Evolutionary conservation across 2,888 invertebrate species (phyloP).

Genomic region (Lochmaea capreae): DNA sequence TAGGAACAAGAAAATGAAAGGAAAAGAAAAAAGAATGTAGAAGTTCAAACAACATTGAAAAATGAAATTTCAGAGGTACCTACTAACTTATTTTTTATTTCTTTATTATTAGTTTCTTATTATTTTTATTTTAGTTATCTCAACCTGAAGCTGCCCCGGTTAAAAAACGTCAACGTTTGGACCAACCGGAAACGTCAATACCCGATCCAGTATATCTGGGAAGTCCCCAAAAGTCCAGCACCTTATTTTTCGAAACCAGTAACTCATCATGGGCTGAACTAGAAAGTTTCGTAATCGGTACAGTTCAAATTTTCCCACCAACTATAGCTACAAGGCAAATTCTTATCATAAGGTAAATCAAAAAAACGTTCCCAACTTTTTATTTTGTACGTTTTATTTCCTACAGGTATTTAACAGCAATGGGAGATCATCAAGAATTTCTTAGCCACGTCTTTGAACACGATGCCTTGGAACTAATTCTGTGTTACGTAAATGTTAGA

Average conservation of each 20-base stretch:
- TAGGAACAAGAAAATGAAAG: slow-evolving; percentile 39
- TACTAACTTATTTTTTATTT: neutral
- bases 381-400: neutral
- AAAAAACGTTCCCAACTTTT: neutral
- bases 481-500: slow-evolving; percentile 89
- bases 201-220: slow-evolving; percentile 41
- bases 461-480: slow-evolving; percentile 88
- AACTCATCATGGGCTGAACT: slow-evolving; percentile 94
- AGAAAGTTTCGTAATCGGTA: slow-evolving; percentile 89
- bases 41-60: slow-evolving; percentile 24
- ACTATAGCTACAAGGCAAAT: slow-evolving; percentile 91
- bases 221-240: slow-evolving; percentile 46
- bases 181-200: slow-evolving; percentile 30
- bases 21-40: slow-evolving; percentile 33
- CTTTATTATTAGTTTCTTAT: neutral
- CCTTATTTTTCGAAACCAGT: slow-evolving; percentile 70
- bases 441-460: slow-evolving; percentile 94
- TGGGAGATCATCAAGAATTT: slow-evolving; percentile 99
- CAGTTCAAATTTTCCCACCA: slow-evolving; percentile 90
- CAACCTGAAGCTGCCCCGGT: slow-evolving; percentile 42
- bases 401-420: slow-evolving; percentile 91
- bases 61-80: slow-evolving; percentile 25
- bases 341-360: slow-evolving; percentile 79
- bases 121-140: slow-evolving; percentile 36
- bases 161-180: slow-evolving; percentile 53